Base-by-base conservation (phyloP, 1,140 invertebrate genomes). In the Neodiprion fabricii region DNA sequence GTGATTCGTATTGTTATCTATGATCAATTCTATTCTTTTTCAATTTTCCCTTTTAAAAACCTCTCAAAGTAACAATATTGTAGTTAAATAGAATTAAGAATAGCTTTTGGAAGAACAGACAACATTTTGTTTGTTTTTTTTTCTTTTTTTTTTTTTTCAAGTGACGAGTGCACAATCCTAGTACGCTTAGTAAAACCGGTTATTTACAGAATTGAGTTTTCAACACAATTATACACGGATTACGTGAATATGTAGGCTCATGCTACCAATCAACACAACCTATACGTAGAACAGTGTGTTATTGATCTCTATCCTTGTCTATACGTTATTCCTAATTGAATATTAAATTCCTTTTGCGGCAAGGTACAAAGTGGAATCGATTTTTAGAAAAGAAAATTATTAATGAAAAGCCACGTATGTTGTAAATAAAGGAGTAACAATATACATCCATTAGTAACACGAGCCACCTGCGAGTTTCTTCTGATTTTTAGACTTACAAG, bases 61-160 rank as follows among this genome's bases (percentile, higher is more conserved):
- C 17, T 69, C 67, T 23, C 7, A 69, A 69, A 69, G 40, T 21
- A 69, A 47, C 67, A 69, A 69, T 14, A 69, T 21, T 12, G 21
- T 47, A 69, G 67, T 47, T 69, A 69, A 69, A 21, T 69, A 69
- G 67, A 40, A 40, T 40, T 40, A 40, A 40, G 28, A 69, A 69
- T 69, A 69, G 21, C 11, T 69, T 69, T 69, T 69, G 67, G 67
- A 69, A 69, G 67, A 69, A 69, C 67, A 69, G 67, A 69, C 67
- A 69, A 69, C 67, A 69, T 69, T 23, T 69, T 69, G 11, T 47
- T 21, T 14, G 12, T 65, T 23, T 69, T 23, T 17, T 68, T 68
- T 21, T 68, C 10, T n/a, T 3, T 68, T 68, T 11, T 21, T 2
- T 47, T 69, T 47, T 69, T 69, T 61, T 9, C n/a, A 61, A 61